Base-by-base conservation (phyloP, 2,797 vertebrate species). In the Siniperca undulata region DNA sequence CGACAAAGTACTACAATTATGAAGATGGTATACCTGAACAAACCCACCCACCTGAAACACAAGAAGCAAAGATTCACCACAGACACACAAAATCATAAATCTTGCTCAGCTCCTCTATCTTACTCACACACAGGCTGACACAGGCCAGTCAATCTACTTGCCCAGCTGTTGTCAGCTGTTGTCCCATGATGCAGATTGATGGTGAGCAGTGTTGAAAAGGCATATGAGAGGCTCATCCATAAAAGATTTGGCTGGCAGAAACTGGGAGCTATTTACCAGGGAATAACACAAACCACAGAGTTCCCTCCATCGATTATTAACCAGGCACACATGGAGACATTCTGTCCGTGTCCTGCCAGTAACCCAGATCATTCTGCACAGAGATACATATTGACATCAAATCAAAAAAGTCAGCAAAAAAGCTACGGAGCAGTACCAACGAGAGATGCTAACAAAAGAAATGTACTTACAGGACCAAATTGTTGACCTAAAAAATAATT, bases 211-310 rank as follows among this genome's bases (percentile, higher is more conserved):
- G 87, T 65, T 71, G 82, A 92, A 86, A 77, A 60, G 70, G 58
- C 85, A 66, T 80, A 85, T 75, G 72, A 91, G 86, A 83, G 74
- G 69, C 82, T 92, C 91, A 92, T 95, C 84, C 88, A 94, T 93
- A 91, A 95, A 93, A 91, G 83, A 95, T 93, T 17, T 81, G 52
- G 78, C 36, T 6, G 3, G 50, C 78, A 74, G 73, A 61, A 78
- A 76, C 59, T 58, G 61, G 36, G 24, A 87, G 86, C 77, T 77
- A 80, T 93, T 91, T 89, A 88, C 72, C 20, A 34, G 55, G 53
- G 82, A 91, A 83, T 84, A 92, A 87, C 82, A 84, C 74, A 86
- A 72, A 75, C 46, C 72, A 65, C 79, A 72, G 64, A 71, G 69
- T 53, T 79, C 72, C 48, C 74, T 69, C 64, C 76, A 88, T 90